Evolutionary conservation across 2,797 vertebrate genomes (phyloP).

Genomic region (Ptychobarbus kaznakovi): DNA sequence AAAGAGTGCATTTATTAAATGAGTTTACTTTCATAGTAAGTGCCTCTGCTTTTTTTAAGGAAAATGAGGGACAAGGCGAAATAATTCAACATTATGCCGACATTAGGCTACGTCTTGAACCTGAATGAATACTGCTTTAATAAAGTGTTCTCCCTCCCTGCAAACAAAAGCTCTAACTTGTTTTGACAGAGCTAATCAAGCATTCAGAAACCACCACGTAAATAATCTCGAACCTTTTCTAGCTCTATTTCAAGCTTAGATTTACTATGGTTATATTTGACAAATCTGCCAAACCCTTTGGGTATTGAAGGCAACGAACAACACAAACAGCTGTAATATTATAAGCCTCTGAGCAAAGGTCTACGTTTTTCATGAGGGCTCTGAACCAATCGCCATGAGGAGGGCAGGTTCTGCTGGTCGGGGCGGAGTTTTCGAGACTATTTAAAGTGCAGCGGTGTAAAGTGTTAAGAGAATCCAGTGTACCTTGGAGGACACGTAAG

Average conservation of each 20-base stretch:
- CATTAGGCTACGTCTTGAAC: background rate
- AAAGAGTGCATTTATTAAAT: background rate
- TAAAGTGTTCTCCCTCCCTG: background rate
- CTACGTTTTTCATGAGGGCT: constrained; percentile 54
- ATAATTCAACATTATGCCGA: background rate
- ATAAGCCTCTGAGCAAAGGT: constrained; percentile 47
- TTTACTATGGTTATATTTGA: background rate
- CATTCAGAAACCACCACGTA: constrained; percentile 3
- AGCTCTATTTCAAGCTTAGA: background rate
- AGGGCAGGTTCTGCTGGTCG: constrained; percentile 62
- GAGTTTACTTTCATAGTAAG: background rate
- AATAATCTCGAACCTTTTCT: background rate
- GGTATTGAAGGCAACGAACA: constrained; percentile 20
- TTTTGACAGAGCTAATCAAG: constrained; percentile 21
- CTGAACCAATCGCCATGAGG: constrained; percentile 58
- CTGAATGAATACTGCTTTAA: background rate
- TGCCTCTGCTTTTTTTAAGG: background rate
- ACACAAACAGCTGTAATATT: constrained; percentile 48
- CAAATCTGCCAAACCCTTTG: background rate
- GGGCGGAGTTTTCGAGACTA: constrained; percentile 78
- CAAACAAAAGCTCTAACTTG: background rate
- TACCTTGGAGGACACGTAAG: constrained; percentile 45
- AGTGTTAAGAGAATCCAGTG: constrained; percentile 39
- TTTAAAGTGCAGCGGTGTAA: constrained; percentile 74
- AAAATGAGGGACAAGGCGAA: background rate